Evolutionary conservation across 1,140 invertebrate species (phyloP), one percentile per base, ranked within the genome.

Genomic region (Acyrthosiphon pisum): DNA sequence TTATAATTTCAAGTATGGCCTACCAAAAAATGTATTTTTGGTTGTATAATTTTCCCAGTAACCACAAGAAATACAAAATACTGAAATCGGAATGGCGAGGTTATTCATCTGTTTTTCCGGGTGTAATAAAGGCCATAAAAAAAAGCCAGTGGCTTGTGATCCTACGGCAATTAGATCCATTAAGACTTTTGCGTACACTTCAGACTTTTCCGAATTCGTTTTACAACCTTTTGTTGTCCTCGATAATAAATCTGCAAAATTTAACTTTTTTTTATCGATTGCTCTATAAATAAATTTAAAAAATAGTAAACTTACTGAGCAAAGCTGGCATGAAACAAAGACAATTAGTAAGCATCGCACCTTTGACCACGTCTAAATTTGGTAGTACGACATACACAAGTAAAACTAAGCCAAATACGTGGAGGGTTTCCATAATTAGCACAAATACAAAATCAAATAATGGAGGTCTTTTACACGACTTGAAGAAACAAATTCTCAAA

Each of bases 31-130:
- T 94, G 98, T 98, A 93, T 97, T 96, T 94, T 96, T 96, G 48
- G 98, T 97, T 0, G 98, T 98, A 94, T 98, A 99, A 95, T 99
- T 99, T 95, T 99, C 99, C 99, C 99, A 99, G 98, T 98, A 99
- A 46, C 98, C 97, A 50, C 98, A 96, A 7, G 98, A 99, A 81
- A 98, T 97, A 83, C 98, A 96, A 68, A 99, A 95, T 18, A 98
- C 96, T 1, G 98, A 96, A 0, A 98, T 95, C 1, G 98, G 98
- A 92, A 99, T 97, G 18, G 98, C 96, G 98, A 98, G 99, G 44
- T 96, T 96, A 88, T 95, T 95, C 48, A 96, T 96, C 87, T 96
- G 96, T 94, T 97, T 97, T 37, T 93, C 94, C 30, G 94, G 94
- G 83, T 95, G 95, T 8, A 97, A 95, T 41, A 98, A 95, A 35